These are phyloP conservation scores for Lucilia sericata DNA, from an alignment of 1,140 invertebrate species.

Conservation along the genomic window DNA sequence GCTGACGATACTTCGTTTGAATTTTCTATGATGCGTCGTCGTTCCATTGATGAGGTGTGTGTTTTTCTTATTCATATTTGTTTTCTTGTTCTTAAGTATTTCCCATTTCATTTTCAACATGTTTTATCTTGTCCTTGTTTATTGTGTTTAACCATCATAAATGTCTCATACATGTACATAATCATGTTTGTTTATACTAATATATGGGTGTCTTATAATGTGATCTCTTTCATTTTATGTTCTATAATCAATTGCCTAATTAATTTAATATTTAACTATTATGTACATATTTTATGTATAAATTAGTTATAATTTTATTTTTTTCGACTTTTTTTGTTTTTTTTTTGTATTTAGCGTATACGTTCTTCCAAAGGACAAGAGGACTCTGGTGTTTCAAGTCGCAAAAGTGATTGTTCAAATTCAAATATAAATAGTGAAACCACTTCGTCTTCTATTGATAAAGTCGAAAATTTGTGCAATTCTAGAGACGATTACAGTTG, in stretches of 20 bases:
- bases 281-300: neutral
- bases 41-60: slow-evolving; percentile 65
- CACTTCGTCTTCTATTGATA: slow-evolving; percentile 65
- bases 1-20: slow-evolving; percentile 61
- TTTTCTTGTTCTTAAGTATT: neutral
- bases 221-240: neutral
- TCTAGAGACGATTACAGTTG: slow-evolving; percentile 64
- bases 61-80: slow-evolving; percentile 19
- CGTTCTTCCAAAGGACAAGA: slow-evolving; percentile 58
- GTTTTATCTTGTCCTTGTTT: neutral
- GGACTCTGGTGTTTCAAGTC: slow-evolving; percentile 66
- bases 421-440: slow-evolving; percentile 60
- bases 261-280: neutral
- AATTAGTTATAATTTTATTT: neutral
- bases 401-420: slow-evolving; percentile 61
- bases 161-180: neutral
- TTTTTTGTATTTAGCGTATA: slow-evolving; percentile 54
- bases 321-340: neutral
- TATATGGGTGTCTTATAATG: neutral
- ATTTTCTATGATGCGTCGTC: slow-evolving; percentile 64
- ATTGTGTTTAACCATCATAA: neutral
- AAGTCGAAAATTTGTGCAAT: slow-evolving; percentile 60
- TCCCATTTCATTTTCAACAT: neutral
- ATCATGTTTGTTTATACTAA: neutral
- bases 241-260: too few relatives aligned